Evolutionary conservation across 2,113 vertebrate species (phyloP).

Genomic region (Campylorhamphus procurvoides): DNA sequence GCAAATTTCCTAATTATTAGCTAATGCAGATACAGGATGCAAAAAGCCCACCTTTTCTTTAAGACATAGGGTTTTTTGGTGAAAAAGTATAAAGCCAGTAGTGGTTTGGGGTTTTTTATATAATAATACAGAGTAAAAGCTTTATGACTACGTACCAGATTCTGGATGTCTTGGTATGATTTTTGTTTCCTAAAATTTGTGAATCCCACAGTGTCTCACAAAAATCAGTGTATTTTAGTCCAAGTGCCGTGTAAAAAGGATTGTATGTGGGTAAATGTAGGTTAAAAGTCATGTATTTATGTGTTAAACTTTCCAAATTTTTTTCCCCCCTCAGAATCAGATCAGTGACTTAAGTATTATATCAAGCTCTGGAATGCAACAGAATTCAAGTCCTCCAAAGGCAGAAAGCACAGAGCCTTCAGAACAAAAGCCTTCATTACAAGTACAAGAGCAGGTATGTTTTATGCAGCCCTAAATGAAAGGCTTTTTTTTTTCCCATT

Average conservation of each 20-base stretch:
- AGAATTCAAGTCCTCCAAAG: conserved; percentile 68
- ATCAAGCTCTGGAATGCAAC: conserved; percentile 71
- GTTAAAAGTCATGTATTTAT: neutral
- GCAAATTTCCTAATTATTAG: neutral
- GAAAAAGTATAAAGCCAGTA: neutral
- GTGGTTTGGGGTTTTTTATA: neutral
- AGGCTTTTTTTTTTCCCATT: neutral
- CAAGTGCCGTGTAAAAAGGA: neutral
- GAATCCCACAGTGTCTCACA: neutral
- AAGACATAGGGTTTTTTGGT: neutral
- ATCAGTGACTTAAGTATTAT: conserved; percentile 65
- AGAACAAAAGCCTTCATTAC: conserved; percentile 61
- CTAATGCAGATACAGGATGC: neutral
- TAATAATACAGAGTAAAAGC: neutral
- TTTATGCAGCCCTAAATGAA: neutral
- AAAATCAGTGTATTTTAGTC: neutral
- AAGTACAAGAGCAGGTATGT: conserved; percentile 77
- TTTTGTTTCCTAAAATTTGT: neutral
- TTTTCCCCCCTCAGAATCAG: conserved; percentile 61
- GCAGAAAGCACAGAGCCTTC: conserved; percentile 68
- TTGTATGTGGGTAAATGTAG: neutral
- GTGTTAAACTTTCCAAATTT: neutral
- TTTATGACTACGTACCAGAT: neutral
- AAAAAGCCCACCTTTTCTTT: neutral
- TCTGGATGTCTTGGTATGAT: neutral